Evolutionary conservation across 2,113 vertebrate genomes (phyloP), one percentile per base, ranked within the genome.

Genomic region (Corythornis vintsioides): DNA sequence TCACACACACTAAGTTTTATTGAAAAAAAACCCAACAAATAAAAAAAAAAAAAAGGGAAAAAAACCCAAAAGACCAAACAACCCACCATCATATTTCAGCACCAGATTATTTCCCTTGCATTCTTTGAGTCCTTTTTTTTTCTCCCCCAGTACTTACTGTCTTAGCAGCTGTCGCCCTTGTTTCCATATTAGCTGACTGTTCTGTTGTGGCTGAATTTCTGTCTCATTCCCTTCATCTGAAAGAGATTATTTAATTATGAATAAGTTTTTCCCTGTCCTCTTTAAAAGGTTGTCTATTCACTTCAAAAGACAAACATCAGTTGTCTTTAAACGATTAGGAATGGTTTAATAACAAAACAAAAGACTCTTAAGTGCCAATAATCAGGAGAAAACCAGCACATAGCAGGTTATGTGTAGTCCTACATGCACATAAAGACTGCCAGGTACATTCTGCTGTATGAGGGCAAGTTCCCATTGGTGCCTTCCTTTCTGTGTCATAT

Each of bases 131-230:
- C 15, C 11, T 76, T 91, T 74, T 74, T 92, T 63, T 31, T 52
- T 19, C 38, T 52, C 45, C 38, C 38, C 47, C 48, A 65, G 70
- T 59, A 98, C 99, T 98, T 97, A 99, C 99, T 99, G 99, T 97
- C 99, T 98, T 94, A 99, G 98, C 75, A 99, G 98, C 87, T 99
- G 99, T 10, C 99, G 98, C 67, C 99, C 99, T 97, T 99, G 99
- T 97, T 99, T 99, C 99, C 99, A 99, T 97, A 99, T 99, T 97
- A 99, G 98, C 96, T 99, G 99, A 97, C 99, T 99, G 95, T 99
- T 99, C 65, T 98, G 98, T 13, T 98, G 98, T 90, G 98, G 98
- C 72, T 98, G 98, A 47, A 98, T 96, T 94, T 99, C 99, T 65
- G 98, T 98, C 91, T 98, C 98, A 95, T 99, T 99, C 93, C 98